Base-by-base conservation (phyloP, 2,113 vertebrate genomes). In the Craseonycteris thonglongyai region DNA sequence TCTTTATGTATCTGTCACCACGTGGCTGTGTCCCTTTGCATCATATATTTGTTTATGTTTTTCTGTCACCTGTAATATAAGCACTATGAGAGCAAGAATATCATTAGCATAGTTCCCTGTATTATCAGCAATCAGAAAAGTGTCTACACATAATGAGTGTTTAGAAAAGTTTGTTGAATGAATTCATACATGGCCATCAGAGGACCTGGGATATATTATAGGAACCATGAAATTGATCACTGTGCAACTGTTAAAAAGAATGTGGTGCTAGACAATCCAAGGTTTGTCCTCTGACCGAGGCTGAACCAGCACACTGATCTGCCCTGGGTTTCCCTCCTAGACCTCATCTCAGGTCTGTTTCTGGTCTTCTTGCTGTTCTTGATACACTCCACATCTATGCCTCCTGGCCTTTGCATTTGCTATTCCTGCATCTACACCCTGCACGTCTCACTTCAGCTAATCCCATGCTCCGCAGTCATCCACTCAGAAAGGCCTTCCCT, bases 111-210 rank as follows among this genome's bases (percentile, higher is more conserved):
- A 47, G 6, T 68, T 88, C n/a, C 15, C 33, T 35, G 0, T 19
- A 14, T 79, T 71, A 30, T 42, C 69, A 75, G 56, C 79, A 83
- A 47, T 33, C 81, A 71, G 66, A 74, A 90, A 90, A 88, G 30
- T 30, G 5, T 61, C 61, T 86, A 28, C 45, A 59, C 7, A 0
- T 42, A 81, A 42, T 56, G 40, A 93, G 14, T 24, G 26, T 42
- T 90, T 75, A 90, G 51, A 71, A 82, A 79, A 89, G 28, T 30
- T 90, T 74, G 12, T 38, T 71, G 86, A 88, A 40, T 54, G 12
- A 94, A 47, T 79, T 51, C 47, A 88, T 58, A 58, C 82, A 26
- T 63, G 59, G 13, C 16, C 68, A 83, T 81, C 19, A 81, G 54
- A 87, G 42, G 18, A 15, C 68, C 49, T 28, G 51, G 42, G 24